Evolutionary conservation across 2,113 vertebrate species (phyloP), one percentile per base, ranked within the genome.

Genomic region (Xyrauchen texanus): DNA sequence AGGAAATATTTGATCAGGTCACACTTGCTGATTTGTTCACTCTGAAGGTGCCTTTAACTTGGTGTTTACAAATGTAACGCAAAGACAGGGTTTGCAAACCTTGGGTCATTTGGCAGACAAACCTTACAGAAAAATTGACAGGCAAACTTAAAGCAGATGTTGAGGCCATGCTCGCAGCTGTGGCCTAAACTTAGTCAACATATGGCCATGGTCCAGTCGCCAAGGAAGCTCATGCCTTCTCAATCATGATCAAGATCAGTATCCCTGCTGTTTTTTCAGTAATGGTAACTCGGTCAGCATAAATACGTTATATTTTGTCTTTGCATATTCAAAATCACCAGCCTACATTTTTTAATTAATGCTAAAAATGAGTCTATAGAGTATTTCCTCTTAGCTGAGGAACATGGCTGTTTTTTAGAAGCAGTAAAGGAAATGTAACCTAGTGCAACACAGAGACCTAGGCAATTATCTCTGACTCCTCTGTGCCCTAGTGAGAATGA

Each of bases 101-200:
- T 34, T 34, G 21, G 70, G 21, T 68, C 69, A 80, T 74, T 44
- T 63, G 68, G n/a, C 73, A 72, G 73, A 67, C 9, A 9, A 58
- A 64, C 60, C 77, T 49, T 53, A 57, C 71, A 51, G 55, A 4
- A 15, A 60, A 45, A 71, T n/a, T 47, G 15, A 60, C 71, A 49
- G 57, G 12, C 71, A 51, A 64, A 76, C 21, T 34, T 34, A 34
- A 34, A 34, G 21, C 82, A 81, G 82, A 73, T 81, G 78, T 68
- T 77, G 21, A 69, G 75, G 75, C 49, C 45, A 16, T 7, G 0
- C 44, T 64, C 7, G 21, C 74, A 84, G 74, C 78, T 81, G 78
- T 77, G 73, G 53, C 66, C 65, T 34, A 34, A 34, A 34, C 7
- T 68, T 42, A 51, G 55, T 11, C 42, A 52, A 55, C 12, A 15